These are phyloP conservation scores for Nothoprocta perdicaria DNA, from an alignment of 2,113 vertebrate genomes.

Conservation along the genomic window DNA sequence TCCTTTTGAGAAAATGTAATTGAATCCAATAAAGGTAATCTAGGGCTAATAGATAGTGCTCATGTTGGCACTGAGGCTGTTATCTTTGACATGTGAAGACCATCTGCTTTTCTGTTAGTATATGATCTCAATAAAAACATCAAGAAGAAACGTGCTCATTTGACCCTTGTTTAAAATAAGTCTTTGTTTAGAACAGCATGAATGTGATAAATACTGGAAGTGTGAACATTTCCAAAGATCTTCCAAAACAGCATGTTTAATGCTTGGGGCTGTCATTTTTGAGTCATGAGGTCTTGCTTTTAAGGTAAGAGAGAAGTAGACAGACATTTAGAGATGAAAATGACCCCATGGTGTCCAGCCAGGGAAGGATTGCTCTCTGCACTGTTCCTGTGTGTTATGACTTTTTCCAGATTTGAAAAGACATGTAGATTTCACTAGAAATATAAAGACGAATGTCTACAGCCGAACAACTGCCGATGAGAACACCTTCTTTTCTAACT, in stretches of 20 bases:
- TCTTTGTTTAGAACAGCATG: background rate
- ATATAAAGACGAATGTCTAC: background rate
- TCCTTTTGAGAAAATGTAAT: slow-evolving; percentile 46
- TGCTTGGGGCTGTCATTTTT: background rate
- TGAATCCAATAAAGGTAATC: slow-evolving; percentile 29
- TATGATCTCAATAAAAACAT: background rate
- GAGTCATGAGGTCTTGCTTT: background rate
- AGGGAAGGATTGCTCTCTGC: background rate
- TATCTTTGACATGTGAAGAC: background rate
- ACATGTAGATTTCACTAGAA: background rate
- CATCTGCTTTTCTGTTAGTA: background rate
- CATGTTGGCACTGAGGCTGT: background rate
- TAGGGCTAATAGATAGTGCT: slow-evolving; percentile 30
- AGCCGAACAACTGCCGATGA: background rate
- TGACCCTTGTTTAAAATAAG: background rate
- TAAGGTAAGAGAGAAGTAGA: background rate
- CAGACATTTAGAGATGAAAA: background rate
- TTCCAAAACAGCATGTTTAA: background rate
- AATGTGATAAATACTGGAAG: background rate
- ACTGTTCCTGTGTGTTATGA: accelerated
- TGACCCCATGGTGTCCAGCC: background rate
- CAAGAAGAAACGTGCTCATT: background rate
- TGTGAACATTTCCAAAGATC: background rate
- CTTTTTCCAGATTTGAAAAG: background rate
- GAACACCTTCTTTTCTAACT: background rate